Base-by-base conservation (phyloP, 2,113 vertebrate genomes). In the Riparia riparia region DNA sequence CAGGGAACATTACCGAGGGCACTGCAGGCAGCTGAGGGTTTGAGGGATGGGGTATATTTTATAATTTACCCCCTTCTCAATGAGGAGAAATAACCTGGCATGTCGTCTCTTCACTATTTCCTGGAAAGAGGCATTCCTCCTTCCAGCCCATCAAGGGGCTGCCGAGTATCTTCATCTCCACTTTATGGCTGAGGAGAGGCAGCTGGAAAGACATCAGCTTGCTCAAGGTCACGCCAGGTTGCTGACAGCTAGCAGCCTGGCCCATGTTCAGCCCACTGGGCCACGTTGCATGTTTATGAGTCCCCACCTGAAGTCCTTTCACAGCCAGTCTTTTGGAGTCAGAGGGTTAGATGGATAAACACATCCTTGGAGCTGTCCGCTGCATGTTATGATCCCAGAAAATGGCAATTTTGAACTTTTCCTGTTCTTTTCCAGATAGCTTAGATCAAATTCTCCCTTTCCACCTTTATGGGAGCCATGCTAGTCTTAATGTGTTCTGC, bases 151-250 rank as follows among this genome's bases (percentile, higher is more conserved):
- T 42, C 60, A 83, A 70, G 32, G 17, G 7, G 9, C 34, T 93
- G 71, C 68, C 2, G 58, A 66, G 69, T 51, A 86, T 76, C 88
- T 93, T 92, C 37, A 51, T 81, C 57, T 89, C 60, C 37, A 20
- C 78, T 90, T 92, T 95, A 61, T 82, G 82, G 74, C 68, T 45
- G 88, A 86, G 49, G 51, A 78, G 64, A 71, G 49, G 78, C 87
- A 93, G 58, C 74, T 88, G 82, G 77, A 83, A 92, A 94, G 86
- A n/a, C 61, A 82, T 60, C 34, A 63, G 0, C 94, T 93, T 93
- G 31, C 51, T 89, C 65, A 83, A 80, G 80, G 92, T 92, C 88
- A 89, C 0, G 21, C 58, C 64, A 72, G 60, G 60, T 44, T 88
- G 64, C 56, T 93, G 88, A 82, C 82, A 92, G 82, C 47, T 41